Base-by-base conservation (phyloP, 2,113 vertebrate species). In the Poecile atricapillus region DNA sequence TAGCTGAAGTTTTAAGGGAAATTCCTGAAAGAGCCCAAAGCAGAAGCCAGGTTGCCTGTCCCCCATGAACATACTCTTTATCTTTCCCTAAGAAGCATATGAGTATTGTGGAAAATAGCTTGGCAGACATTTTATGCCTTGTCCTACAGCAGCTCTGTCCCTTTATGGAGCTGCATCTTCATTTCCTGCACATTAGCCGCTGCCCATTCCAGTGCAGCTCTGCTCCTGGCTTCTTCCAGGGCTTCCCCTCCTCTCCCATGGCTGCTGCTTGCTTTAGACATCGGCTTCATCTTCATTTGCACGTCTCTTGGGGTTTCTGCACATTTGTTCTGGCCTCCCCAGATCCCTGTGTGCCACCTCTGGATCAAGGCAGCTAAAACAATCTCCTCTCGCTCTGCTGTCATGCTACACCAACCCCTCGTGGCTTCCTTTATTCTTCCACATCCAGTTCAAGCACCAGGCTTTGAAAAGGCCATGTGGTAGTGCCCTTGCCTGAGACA, bases 121-220 rank as follows among this genome's bases (percentile, higher is more conserved):
- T 50, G 49, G 50, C 31, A 62, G 27, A 49, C 4, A 0, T 82
- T 59, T 81, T 65, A 14, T 58, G 35, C 31, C 39, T 71, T 75
- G 23, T 78, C 25, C 52, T 63, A 2, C 35, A 60, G 55, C 67
- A 81, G 7, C 39, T 79, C 23, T 37, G 10, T 62, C 20, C 15
- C 25, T 7, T 31, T 49, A 24, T 0, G 0, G 1, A 76, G 25
- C 50, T 52, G 12, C 1, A 4, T 35, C 39, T 53, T 46, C 33
- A 13, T 56, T 50, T 6, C 41, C 37, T 16, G 9, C 0, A 0
- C 0, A 0, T 23, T 0, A 0, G 11, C 10, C 20, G 46, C 22
- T 7, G 2, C 2, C 0, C 0, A 0, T 62, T 83, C 9, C 18
- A 9, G 28, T 11, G 25, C 55, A 33, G 22, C 50, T 65, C 43